These are phyloP conservation scores for Atrina japonica DNA, from an alignment of 2,888 invertebrate species.

Conservation along the genomic window DNA sequence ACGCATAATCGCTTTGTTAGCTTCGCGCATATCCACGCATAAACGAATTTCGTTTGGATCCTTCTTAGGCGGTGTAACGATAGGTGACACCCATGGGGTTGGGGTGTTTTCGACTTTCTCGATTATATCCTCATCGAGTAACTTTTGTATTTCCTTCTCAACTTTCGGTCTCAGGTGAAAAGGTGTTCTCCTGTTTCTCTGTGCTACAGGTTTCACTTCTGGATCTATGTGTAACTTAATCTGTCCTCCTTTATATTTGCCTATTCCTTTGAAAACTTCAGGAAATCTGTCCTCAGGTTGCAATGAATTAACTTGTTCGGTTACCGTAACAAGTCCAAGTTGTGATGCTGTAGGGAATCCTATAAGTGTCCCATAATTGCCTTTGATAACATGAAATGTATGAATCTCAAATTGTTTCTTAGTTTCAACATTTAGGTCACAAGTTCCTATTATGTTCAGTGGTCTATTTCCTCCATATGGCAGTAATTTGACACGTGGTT, in stretches of 20 bases:
- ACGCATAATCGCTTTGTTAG: slow-evolving; percentile 56
- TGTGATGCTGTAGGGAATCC: slow-evolving; percentile 22
- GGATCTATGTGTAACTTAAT: slow-evolving; percentile 51
- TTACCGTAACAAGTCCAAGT: slow-evolving; percentile 20
- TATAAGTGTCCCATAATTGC: slow-evolving; percentile 18
- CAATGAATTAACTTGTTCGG: no score
- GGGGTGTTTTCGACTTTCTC: slow-evolving; percentile 50
- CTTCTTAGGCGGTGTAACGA: slow-evolving; percentile 42
- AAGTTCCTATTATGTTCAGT: background rate
- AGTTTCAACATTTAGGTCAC: background rate
- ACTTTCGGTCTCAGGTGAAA: slow-evolving; percentile 46
- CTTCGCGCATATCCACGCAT: slow-evolving; percentile 61
- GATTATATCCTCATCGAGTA: slow-evolving; percentile 42
- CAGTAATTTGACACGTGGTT: background rate
- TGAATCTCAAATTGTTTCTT: slow-evolving; percentile 7
- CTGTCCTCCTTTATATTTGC: no score
- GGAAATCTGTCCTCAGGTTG: no score
- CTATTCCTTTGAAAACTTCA: no score
- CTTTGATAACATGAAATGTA: slow-evolving; percentile 22
- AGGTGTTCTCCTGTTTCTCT: slow-evolving; percentile 40
- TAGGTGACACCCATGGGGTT: slow-evolving; percentile 58
- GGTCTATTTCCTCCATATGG: slow-evolving; percentile 18
- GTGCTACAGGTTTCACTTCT: slow-evolving; percentile 47
- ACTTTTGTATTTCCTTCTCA: slow-evolving; percentile 42
- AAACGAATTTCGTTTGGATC: slow-evolving; percentile 49